Evolutionary conservation across 2,113 vertebrate genomes (phyloP).

Genomic region (Elanoides forficatus): DNA sequence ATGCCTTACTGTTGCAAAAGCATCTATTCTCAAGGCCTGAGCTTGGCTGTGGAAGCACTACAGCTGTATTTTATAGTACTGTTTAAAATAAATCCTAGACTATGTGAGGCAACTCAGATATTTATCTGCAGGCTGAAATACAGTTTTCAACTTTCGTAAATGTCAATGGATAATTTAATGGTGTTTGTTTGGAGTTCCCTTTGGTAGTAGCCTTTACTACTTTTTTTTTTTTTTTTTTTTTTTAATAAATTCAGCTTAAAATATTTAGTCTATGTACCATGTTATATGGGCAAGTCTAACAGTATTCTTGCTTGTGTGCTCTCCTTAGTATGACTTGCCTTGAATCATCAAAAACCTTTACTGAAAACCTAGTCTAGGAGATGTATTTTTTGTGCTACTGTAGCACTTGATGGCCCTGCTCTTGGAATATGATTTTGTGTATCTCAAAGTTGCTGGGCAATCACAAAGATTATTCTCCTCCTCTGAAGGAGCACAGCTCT

Average conservation of each 20-base stretch:
- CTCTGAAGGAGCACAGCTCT: background rate
- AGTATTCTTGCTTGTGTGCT: background rate
- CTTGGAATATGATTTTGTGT: background rate
- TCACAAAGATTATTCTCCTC: background rate
- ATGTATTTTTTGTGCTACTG: background rate
- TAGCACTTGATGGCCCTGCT: background rate
- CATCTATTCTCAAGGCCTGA: background rate
- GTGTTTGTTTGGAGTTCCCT: background rate
- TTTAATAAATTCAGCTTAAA: background rate
- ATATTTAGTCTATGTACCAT: background rate
- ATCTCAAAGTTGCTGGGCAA: background rate
- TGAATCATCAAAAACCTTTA: background rate
- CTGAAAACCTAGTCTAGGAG: background rate
- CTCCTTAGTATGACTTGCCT: background rate
- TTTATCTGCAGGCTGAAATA: background rate
- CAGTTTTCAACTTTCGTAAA: background rate
- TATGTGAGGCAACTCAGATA: background rate
- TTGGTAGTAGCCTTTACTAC: background rate
- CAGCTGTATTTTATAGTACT: background rate
- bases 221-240: background rate
- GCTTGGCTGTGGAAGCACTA: background rate
- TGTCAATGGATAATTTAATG: background rate
- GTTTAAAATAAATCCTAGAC: background rate
- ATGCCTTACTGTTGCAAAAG: background rate
- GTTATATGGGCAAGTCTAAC: background rate